A percentile compares a stretch with the other conserved stretches of the same genome.
These are phyloP conservation scores for Rallus limicola DNA, from an alignment of 2,113 vertebrate genomes.

Conservation along the genomic window DNA sequence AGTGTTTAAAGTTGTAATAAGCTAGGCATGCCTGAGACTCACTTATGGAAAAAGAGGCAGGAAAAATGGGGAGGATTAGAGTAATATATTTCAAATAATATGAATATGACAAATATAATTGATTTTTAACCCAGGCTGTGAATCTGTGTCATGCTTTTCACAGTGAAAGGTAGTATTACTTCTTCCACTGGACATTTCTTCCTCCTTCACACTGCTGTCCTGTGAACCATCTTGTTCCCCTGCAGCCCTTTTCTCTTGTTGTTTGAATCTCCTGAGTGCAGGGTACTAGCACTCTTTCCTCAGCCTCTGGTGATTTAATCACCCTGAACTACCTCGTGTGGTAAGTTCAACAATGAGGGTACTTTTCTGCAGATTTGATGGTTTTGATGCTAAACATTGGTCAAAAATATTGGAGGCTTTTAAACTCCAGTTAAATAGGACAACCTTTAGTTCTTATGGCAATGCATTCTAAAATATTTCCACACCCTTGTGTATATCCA, in stretches of 20 bases:
- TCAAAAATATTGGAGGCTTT: not conserved
- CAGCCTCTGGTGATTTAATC: not conserved
- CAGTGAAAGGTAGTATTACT: not conserved
- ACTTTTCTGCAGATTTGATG: not conserved
- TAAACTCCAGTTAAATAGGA: not conserved
- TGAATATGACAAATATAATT: not conserved
- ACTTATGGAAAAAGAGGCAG: not conserved
- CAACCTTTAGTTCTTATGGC: not conserved
- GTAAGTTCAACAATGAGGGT: not conserved
- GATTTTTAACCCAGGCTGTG: not conserved
- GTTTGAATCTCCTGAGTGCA: not conserved
- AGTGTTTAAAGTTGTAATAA: not conserved
- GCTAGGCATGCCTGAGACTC: not conserved
- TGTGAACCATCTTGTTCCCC: not conserved
- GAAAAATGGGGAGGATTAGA: not conserved
- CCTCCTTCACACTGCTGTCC: not conserved
- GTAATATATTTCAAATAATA: not conserved
- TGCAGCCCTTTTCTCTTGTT: not conserved
- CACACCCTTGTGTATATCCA: not conserved
- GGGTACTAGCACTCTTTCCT: not conserved
- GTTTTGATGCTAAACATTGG: not conserved
- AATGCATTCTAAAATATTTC: not conserved
- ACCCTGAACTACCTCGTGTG: not conserved
- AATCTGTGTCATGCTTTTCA: not conserved
- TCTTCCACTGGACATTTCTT: not conserved